Base-by-base conservation (phyloP, 2,888 invertebrate species). In the Stictocephala bisonia region DNA sequence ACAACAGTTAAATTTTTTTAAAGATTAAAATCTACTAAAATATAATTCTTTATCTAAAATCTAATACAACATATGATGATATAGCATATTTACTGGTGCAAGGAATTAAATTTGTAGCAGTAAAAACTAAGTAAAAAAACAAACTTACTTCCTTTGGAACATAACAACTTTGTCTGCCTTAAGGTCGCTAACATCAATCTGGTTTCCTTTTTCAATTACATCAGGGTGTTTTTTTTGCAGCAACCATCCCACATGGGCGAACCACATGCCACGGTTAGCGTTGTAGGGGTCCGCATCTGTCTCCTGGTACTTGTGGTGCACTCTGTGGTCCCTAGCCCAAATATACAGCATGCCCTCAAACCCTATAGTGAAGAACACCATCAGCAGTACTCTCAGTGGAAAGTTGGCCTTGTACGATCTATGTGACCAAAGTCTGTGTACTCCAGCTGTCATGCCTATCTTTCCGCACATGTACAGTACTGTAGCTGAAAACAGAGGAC, bases 191-290 rank as follows among this genome's bases (percentile, higher is more conserved):
- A 96, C 80, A 82, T 96, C 95, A 24, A 97, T 88, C 48, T 90
- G 89, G 79, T 93, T 91, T 81, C 96, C 96, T 83, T 95, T 96
- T 75, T 85, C 87, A 82, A 90, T 93, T 40, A 97, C 93, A 77
- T 94, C 93, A 0, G 95, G 94, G 82, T 97, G 97, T 83, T 97
- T 97, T 79, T 90, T 89, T 79, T 92, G 91, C 71, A 97, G 85
- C 75, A 97, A 86, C 87, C 87, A 87, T 27, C 87, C 87, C 78
- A 87, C 83, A 79, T 87, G 87, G 11, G 87, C 81, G 79, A 87
- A 88, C 83, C 87, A 87, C 80, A 88, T 86, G 13, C 87, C 87
- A 50, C 85, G 79, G 1, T 89, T 80, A 31, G 84, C 82, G 76
- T 85, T 85, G 80, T 85, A 85, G 26, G 85, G 85, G 75, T 85